Evolutionary conservation across 2,113 vertebrate genomes (phyloP), one percentile per base, ranked within the genome.

Genomic region (Proterorhinus semilunaris): DNA sequence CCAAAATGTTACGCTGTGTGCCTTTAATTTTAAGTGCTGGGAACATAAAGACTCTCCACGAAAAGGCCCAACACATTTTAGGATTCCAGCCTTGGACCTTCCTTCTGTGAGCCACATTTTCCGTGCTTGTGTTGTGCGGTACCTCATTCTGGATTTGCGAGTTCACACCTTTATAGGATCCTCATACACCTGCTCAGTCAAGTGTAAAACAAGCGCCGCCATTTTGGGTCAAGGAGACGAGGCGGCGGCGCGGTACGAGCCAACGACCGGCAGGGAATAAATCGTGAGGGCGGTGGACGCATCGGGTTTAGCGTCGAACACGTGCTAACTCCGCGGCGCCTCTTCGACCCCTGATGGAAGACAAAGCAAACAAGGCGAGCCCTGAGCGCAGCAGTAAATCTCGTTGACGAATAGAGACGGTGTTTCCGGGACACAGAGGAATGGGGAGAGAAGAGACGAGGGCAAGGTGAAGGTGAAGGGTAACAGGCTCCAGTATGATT

Each of bases 141-240:
- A 2, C 3, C 45, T 46, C 15, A 8, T 12, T 4, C 10, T 62
- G 55, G 47, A 81, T 74, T 71, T 71, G 71, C 47, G 58, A 64
- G 66, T 66, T 57, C 65, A 59, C 54, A 62, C 44, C 51, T 15
- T 51, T n/a, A 21, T 2, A 21, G 21, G 69, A 10, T 12, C 17
- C 52, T 70, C 64, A 6, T 61, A 42, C 59, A 81, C 44, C 47
- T 58, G 47, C 57, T 63, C 47, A 27, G 13, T 43, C 36, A 63
- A 53, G 51, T 53, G 74, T 66, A 50, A 70, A 76, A 61, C 36
- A 67, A 64, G 36, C 44, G 0, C 2, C 51, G 51, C 46, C 1
- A 12, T 62, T 50, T 9, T 65, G 62, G 57, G 57, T 79, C 16
- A 64, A 52, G 58, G 63, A n/a, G 54, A 16, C 54, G 59, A 47